Evolutionary conservation across 2,888 invertebrate genomes (phyloP).

Genomic region (Metellina segmentata): DNA sequence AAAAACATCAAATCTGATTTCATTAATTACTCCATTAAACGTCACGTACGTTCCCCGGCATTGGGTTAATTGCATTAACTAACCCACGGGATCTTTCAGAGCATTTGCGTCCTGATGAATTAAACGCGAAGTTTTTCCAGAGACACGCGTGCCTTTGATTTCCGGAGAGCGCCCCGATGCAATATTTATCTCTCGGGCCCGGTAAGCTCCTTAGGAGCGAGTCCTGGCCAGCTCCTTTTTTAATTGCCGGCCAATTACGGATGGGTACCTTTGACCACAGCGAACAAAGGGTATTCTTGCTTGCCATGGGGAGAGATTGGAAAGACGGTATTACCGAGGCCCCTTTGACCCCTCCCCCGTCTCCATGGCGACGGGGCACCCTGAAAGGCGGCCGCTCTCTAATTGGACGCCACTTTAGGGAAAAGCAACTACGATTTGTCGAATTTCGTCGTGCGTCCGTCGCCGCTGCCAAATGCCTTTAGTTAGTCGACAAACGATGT

Average conservation of each 20-base stretch:
- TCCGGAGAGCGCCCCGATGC: no score
- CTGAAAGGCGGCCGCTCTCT: conserved; percentile 52
- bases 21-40: not conserved
- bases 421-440: conserved; percentile 58
- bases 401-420: conserved; percentile 64
- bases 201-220: not conserved
- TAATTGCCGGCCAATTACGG: conserved; percentile 58
- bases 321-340: conserved; percentile 40
- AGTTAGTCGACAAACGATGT: conserved; percentile 59
- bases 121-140: not conserved
- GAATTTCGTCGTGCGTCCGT: conserved; percentile 14
- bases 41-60: not conserved
- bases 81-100: not conserved
- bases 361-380: conserved; percentile 23
- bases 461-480: conserved; percentile 37
- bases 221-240: not conserved
- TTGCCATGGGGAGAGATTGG: not conserved
- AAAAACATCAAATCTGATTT: no score
- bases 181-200: not conserved
- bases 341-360: conserved; percentile 42
- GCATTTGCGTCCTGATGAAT: not conserved
- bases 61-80: not conserved
- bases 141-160: no score
- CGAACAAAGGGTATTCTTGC: conserved; percentile 49
- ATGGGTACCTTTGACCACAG: conserved; percentile 30